phyloP scores from a whole-genome alignment of 2,888 invertebrate genomes.

The Odontomyia ornata region DNA sequence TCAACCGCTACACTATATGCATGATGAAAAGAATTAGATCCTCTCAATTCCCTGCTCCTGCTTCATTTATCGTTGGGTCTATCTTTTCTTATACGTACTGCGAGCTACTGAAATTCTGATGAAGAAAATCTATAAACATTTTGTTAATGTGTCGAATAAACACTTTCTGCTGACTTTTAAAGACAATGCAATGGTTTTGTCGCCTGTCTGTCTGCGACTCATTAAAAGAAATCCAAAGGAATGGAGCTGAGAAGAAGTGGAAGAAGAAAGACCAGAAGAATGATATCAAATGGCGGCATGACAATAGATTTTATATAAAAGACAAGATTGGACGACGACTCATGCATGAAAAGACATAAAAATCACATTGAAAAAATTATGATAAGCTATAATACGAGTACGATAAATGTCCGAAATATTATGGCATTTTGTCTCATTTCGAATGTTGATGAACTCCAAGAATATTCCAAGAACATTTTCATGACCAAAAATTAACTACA shows the following conservation, averaged over 20 bases:
- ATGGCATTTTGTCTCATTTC: neutral
- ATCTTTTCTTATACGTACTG: neutral
- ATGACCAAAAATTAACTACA: neutral
- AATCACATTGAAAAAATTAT: constrained; percentile 22
- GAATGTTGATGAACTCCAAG: neutral
- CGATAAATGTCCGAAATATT: constrained; percentile 21
- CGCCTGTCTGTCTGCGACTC: constrained; percentile 31
- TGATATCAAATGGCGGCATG: no score
- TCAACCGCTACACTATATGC: no score
- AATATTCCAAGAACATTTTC: constrained; percentile 6
- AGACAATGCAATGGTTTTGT: constrained; percentile 14
- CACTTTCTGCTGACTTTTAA: neutral
- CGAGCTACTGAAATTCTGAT: neutral
- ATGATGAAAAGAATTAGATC: neutral
- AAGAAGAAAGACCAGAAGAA: no score
- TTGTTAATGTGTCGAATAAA: constrained; percentile 2
- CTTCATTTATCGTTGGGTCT: neutral
- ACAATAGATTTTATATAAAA: no score
- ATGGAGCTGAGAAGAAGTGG: no score
- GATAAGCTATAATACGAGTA: constrained; percentile 12
- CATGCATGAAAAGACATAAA: neutral
- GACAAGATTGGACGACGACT: neutral
- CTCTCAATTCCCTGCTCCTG: neutral
- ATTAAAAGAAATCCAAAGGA: neutral
- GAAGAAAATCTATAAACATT: constrained; percentile 7